A percentile compares a stretch with the other conserved stretches of the same genome.
Evolutionary conservation across 2,797 vertebrate genomes (phyloP).

Genomic region (Morus bassanus): DNA sequence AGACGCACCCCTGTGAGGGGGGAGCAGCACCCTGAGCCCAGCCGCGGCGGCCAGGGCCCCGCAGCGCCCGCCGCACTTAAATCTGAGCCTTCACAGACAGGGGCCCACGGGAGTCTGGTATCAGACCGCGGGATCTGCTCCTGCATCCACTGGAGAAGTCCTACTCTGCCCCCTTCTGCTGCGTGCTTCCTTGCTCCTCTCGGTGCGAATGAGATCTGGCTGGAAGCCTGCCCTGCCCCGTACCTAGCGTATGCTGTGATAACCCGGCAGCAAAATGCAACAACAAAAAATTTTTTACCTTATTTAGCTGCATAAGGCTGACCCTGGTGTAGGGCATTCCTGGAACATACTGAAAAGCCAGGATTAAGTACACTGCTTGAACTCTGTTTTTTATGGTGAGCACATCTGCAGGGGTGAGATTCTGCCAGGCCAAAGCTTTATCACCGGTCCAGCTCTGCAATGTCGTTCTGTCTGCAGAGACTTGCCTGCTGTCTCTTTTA

Average conservation of each 20-base stretch:
- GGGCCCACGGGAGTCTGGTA: neutral
- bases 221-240: fast-evolving
- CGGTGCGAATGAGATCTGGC: fast-evolving
- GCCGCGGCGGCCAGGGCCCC: neutral
- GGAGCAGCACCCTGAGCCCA: neutral
- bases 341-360: neutral
- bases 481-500: neutral
- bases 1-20: fast-evolving
- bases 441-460: neutral
- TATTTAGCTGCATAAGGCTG: neutral
- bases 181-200: fast-evolving
- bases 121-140: neutral
- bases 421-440: fast-evolving
- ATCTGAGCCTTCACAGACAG: neutral
- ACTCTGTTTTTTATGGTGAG: neutral
- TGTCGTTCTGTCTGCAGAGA: neutral
- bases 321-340: neutral
- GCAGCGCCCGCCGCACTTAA: neutral
- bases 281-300: fast-evolving
- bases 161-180: neutral
- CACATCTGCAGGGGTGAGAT: neutral
- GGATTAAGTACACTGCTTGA: neutral
- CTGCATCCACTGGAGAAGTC: neutral
- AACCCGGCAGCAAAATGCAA: neutral
- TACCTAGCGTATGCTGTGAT: neutral